Base-by-base conservation (phyloP, 2,888 invertebrate genomes). In the Quadriops clusia region DNA sequence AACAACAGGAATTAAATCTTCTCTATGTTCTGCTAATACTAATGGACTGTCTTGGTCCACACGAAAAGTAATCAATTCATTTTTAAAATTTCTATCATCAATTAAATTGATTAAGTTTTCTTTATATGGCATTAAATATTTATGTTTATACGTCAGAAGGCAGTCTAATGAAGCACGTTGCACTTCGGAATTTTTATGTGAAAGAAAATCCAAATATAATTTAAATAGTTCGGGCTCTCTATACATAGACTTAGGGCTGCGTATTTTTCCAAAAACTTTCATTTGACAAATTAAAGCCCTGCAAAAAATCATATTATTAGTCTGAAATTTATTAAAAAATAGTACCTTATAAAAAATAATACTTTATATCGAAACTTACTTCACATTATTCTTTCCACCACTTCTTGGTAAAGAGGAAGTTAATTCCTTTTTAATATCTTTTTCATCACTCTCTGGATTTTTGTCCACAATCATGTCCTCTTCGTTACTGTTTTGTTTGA, bases 151-250 rank as follows among this genome's bases (percentile, higher is more conserved):
- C 1, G 83, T 76, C 45, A 87, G 63, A 2, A 97, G 59, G 54
- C 93, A 95, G 50, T 84, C 81, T 21, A 97, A 60, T 0, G 93
- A 85, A 29, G 74, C 70, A 55, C 80, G 86, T 58, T 95, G 95
- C 4, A 95, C 65, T 0, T 74, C 73, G 1, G 76, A 59, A 57
- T 84, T 82, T 47, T 78, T 78, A 37, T 86, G 78, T 25, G 77
- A 73, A 5, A 97, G 56, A 29, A 95, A 70, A 51, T 91, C 80
- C 52, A 78, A 67, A 48, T 78, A 85, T n/a, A 83, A 66, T 35
- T 72, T 72, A 50, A 72, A 71, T 36, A 95, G 65, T 40, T 85
- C 74, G 0, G 74, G 62, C 54, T 87, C 85, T 39, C 76, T 74
- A 48, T 78, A 77, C 37, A 90, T 63, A 2, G 81, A 78, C 53